These are phyloP conservation scores for Thecophora atra DNA, from an alignment of 2,888 invertebrate species.

Conservation along the genomic window DNA sequence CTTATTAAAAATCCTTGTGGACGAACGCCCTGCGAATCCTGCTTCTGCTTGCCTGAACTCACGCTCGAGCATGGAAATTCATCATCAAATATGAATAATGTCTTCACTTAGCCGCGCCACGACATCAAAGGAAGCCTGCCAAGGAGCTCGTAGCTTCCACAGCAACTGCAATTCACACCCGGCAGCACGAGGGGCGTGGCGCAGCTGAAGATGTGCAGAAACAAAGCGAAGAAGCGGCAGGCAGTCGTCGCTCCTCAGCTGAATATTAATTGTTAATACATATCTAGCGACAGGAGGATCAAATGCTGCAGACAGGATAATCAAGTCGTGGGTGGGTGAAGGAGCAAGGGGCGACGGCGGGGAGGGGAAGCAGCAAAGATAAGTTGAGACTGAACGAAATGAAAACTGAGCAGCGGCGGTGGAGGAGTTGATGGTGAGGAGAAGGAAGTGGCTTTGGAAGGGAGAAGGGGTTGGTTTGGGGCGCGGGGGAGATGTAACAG, in stretches of 20 bases:
- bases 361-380: not conserved
- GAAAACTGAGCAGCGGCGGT: no score
- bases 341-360: not conserved
- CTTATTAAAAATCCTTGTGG: conserved; percentile 28
- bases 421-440: no score
- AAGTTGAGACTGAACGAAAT: not conserved
- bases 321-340: not conserved
- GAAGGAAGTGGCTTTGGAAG: no score
- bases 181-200: conserved; percentile 27
- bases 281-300: conserved; percentile 18
- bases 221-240: not conserved
- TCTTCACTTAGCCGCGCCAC: conserved; percentile 54
- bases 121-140: conserved; percentile 7
- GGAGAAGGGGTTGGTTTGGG: no score
- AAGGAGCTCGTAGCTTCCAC: not conserved
- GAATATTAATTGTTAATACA: conserved; percentile 34
- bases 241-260: not conserved
- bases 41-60: not conserved
- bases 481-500: no score
- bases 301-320: conserved; percentile 22
- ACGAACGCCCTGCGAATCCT: no score
- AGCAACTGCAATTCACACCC: conserved; percentile 29
- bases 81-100: conserved; percentile 65
- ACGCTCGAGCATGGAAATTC: conserved; percentile 56
- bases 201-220: not conserved